A percentile compares a stretch with the other conserved stretches of the same genome.
Evolutionary conservation across 2,888 invertebrate genomes (phyloP).

Genomic region (Cordilura impudica): DNA sequence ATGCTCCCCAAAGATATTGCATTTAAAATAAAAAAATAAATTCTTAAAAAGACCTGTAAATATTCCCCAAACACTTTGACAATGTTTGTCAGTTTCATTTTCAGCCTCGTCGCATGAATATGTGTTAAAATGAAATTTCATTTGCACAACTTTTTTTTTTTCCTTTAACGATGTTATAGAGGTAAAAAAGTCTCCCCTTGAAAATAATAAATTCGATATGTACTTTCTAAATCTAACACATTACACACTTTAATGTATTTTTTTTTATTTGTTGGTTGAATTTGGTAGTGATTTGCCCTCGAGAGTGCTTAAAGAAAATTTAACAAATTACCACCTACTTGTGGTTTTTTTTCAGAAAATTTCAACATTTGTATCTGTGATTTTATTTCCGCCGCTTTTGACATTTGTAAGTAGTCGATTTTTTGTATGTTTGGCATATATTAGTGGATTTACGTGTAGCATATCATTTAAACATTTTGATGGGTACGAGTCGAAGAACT

Average conservation of each 20-base stretch:
- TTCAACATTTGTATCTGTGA: slow-evolving; percentile 57
- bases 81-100: slow-evolving; percentile 73
- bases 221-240: slow-evolving; percentile 53
- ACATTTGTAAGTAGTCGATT: slow-evolving; percentile 54
- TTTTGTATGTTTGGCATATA: slow-evolving; percentile 50
- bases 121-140: slow-evolving; percentile 53
- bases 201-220: slow-evolving; percentile 23
- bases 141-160: slow-evolving; percentile 48
- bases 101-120: slow-evolving; percentile 41
- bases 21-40: slow-evolving; percentile 52
- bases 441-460: slow-evolving; percentile 63
- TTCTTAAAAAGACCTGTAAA: slow-evolving; percentile 66
- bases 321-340: slow-evolving; percentile 66
- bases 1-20: slow-evolving; percentile 54
- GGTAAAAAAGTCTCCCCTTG: slow-evolving; percentile 34
- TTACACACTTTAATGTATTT: slow-evolving; percentile 61
- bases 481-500: slow-evolving; percentile 41
- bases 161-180: background rate
- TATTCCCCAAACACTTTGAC: slow-evolving; percentile 70
- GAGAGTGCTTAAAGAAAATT: slow-evolving; percentile 63
- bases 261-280: slow-evolving; percentile 20
- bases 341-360: slow-evolving; percentile 42
- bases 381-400: slow-evolving; percentile 58
- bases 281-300: slow-evolving; percentile 63
- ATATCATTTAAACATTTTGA: slow-evolving; percentile 57